Evolutionary conservation across 2,888 invertebrate species (phyloP).

Genomic region (Hylaea fasciaria): DNA sequence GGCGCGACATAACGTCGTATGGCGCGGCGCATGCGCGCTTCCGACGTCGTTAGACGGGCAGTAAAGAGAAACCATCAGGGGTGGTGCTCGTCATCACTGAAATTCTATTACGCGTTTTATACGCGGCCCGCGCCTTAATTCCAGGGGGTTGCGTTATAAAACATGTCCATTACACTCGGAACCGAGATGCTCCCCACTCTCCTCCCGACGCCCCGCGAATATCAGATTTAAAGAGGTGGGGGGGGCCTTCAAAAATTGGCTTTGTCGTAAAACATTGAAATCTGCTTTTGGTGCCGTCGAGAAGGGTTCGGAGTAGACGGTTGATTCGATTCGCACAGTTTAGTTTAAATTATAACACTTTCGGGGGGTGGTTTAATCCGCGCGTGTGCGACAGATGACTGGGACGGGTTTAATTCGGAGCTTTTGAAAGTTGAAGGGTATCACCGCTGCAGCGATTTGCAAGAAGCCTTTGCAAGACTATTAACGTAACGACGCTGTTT

Average conservation of each 20-base stretch:
- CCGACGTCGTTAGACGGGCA: slow-evolving; percentile 79
- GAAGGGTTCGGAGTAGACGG: slow-evolving; percentile 46
- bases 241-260: slow-evolving; percentile 56
- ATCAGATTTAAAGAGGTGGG: slow-evolving; percentile 48
- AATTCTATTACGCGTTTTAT: slow-evolving; percentile 84
- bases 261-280: slow-evolving; percentile 69
- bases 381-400: slow-evolving; percentile 48
- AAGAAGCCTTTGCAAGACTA: not conserved
- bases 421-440: not conserved
- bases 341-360: slow-evolving; percentile 78
- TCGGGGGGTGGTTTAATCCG: slow-evolving; percentile 59
- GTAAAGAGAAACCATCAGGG: slow-evolving; percentile 61
- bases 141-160: slow-evolving; percentile 72
- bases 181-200: slow-evolving; percentile 61
- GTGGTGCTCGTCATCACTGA: slow-evolving; percentile 72
- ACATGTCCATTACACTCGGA: slow-evolving; percentile 73
- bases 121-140: slow-evolving; percentile 75
- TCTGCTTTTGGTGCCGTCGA: slow-evolving; percentile 61
- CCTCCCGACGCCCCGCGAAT: slow-evolving; percentile 47
- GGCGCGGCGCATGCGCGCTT: slow-evolving; percentile 72
- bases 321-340: slow-evolving; percentile 79
- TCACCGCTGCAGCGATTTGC: not conserved
- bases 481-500: too few relatives aligned
- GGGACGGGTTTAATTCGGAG: slow-evolving; percentile 28
- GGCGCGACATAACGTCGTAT: slow-evolving; percentile 49